Percentiles rank a stretch among this genome's conserved stretches.
phyloP scores from a whole-genome alignment of 2,888 invertebrate species.

The Spisula solida region DNA sequence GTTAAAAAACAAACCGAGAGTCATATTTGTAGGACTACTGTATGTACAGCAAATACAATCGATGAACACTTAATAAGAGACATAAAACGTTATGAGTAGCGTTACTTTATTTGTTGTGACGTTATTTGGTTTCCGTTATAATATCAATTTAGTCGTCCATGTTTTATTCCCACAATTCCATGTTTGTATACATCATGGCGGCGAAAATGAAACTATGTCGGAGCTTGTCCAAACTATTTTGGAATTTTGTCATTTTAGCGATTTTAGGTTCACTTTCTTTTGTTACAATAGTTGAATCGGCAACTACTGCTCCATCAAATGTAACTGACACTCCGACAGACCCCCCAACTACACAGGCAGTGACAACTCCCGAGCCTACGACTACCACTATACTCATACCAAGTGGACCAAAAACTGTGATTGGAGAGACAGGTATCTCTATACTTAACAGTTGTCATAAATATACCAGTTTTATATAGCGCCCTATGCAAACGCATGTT shows the following conservation, averaged over 20 bases:
- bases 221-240: constrained; percentile 50
- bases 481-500: too few relatives aligned
- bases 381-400: constrained; percentile 61
- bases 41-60: too few relatives aligned
- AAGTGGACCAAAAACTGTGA: constrained; percentile 58
- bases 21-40: too few relatives aligned
- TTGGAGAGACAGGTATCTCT: constrained; percentile 63
- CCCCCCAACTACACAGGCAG: constrained; percentile 28
- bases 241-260: constrained; percentile 18
- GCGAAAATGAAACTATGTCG: constrained; percentile 65
- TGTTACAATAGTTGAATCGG: constrained; percentile 16
- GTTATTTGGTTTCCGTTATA: neutral
- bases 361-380: constrained; percentile 51
- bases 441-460: too few relatives aligned
- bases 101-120: too few relatives aligned
- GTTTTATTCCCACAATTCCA: constrained; percentile 45
- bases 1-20: too few relatives aligned
- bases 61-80: too few relatives aligned
- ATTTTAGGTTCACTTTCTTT: neutral
- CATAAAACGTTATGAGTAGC: too few relatives aligned
- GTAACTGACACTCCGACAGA: constrained; percentile 37
- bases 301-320: constrained; percentile 43
- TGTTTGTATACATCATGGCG: constrained; percentile 71
- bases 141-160: neutral
- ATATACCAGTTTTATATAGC: too few relatives aligned